A percentile compares a stretch with the other conserved stretches of the same genome.
These are phyloP conservation scores for Lepidurus apus DNA, from an alignment of 1,140 invertebrate species.

Conservation along the genomic window DNA sequence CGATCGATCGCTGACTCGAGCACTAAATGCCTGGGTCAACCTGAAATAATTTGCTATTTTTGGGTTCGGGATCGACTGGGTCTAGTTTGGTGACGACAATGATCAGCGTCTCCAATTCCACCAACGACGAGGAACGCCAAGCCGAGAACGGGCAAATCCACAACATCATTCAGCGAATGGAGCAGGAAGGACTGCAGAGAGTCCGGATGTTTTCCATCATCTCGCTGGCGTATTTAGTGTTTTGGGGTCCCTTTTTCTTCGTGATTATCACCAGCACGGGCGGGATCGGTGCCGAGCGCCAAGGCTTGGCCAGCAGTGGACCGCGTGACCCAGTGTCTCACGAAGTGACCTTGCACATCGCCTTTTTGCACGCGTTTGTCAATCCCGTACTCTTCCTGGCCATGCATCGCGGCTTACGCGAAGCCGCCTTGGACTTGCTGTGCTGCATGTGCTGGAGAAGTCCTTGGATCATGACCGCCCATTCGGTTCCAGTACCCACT, in stretches of 20 bases:
- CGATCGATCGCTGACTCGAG: too few relatives aligned
- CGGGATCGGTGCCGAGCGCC: background rate
- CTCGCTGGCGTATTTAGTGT: conserved; percentile 31
- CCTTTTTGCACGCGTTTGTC: conserved; percentile 78
- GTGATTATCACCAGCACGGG: conserved; percentile 29
- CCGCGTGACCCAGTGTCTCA: conserved; percentile 50
- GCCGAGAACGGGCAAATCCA: conserved; percentile 30
- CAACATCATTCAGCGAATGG: conserved; percentile 32
- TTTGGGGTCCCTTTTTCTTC: conserved; percentile 35
- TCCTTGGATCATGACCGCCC: conserved; percentile 44
- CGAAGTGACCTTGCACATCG: conserved; percentile 76
- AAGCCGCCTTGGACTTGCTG: conserved; percentile 57
- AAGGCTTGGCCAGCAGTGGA: conserved; percentile 17
- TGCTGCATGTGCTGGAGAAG: conserved; percentile 65
- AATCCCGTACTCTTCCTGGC: conserved; percentile 75
- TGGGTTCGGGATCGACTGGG: background rate
- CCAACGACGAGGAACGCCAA: conserved; percentile 20
- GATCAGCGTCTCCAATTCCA: conserved; percentile 30
- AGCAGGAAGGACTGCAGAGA: conserved; percentile 33
- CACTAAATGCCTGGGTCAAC: conserved; percentile 19
- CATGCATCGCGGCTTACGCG: conserved; percentile 60
- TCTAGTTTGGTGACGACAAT: conserved; percentile 27
- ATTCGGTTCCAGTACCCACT: conserved; percentile 35
- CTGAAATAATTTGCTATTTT: conserved; percentile 17
- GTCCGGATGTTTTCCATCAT: conserved; percentile 34